Base-by-base conservation (phyloP, 2,113 vertebrate species). In the Pao palembangensis region DNA sequence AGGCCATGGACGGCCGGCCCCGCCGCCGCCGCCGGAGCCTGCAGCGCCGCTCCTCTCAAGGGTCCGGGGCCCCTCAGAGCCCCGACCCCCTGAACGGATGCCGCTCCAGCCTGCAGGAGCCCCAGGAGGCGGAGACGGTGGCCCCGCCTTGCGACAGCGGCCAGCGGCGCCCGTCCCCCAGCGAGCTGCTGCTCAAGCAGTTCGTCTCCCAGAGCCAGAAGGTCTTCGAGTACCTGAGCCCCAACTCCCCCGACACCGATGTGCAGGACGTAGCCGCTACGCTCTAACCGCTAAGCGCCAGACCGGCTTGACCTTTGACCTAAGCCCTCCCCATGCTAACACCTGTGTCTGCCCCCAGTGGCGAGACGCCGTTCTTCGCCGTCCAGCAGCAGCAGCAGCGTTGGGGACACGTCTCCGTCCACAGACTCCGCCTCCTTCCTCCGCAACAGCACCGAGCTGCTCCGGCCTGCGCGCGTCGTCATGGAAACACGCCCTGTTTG, bases 151-250 rank as follows among this genome's bases (percentile, higher is more conserved):
- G 61, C 2, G 57, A 80, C 0, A n/a, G n/a, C n/a, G n/a, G 38
- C n/a, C 57, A 2, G 1, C n/a, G n/a, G n/a, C 82, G 77, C 1
- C 81, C 82, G 0, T 90, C 85, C 0, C 64, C 84, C 41, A 59
- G 80, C 0, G 87, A 91, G 31, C 55, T 88, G 51, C 81, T 90
- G 5, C 71, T n/a, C 75, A 83, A 86, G 66, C 88, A 91, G 75
- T 74, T 90, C 0, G 75, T 90, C 17, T 67, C 83, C 20, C 88
- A 89, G 71, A 88, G 86, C 74, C 88, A 90, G 75, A 85, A 75
- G 61, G 88, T 86, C 55, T n/a, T n/a, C n/a, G n/a, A 91, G 52
- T 86, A 84, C 69, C 77, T 89, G 73, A 89, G 70, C n/a, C n/a
- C n/a, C n/a, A n/a, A n/a, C n/a, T n/a, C n/a, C n/a, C n/a, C n/a